Percentiles rank a stretch among this genome's conserved stretches.
phyloP scores from a whole-genome alignment of 2,888 invertebrate species.

The Xanthorhoe spadicearia region DNA sequence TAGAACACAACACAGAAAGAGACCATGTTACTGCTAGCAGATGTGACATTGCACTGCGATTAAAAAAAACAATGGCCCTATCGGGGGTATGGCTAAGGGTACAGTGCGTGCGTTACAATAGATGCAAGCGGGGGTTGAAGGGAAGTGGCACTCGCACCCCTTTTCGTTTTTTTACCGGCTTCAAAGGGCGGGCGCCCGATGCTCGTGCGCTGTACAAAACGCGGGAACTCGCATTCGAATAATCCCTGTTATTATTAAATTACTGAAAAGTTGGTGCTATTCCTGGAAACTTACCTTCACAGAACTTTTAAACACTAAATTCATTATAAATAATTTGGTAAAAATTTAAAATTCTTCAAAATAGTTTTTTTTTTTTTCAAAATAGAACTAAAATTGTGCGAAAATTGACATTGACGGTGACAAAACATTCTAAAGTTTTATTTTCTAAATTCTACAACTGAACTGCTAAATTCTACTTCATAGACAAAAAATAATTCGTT shows the following conservation, averaged over 20 bases:
- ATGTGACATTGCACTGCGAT: constrained; percentile 19
- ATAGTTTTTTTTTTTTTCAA: background rate
- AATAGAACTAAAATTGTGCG: constrained; percentile 15
- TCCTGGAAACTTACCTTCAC: constrained; percentile 4
- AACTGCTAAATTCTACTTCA: background rate
- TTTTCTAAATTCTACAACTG: too few relatives aligned
- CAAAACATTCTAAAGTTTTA: constrained; percentile 4
- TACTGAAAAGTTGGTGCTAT: background rate
- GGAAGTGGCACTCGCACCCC: constrained; percentile 40
- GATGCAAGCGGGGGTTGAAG: constrained; percentile 28
- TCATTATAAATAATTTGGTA: background rate
- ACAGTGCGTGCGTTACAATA: constrained; percentile 29
- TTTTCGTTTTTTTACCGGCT: constrained; percentile 29
- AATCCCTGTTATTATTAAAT: background rate
- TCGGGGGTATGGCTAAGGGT: constrained; percentile 10
- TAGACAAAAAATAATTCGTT: constrained; percentile 10
- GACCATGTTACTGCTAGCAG: constrained; percentile 17
- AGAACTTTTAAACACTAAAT: background rate
- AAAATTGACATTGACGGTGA: constrained; percentile 32
- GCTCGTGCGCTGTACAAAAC: constrained; percentile 18
- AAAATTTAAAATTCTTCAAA: background rate
- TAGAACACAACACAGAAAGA: constrained; percentile 8
- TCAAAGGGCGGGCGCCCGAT: constrained; percentile 31
- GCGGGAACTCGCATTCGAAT: background rate
- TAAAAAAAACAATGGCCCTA: constrained; percentile 24